Evolutionary conservation across 2,888 invertebrate genomes (phyloP), one percentile per base, ranked within the genome.

Genomic region (Netelia inedita): DNA sequence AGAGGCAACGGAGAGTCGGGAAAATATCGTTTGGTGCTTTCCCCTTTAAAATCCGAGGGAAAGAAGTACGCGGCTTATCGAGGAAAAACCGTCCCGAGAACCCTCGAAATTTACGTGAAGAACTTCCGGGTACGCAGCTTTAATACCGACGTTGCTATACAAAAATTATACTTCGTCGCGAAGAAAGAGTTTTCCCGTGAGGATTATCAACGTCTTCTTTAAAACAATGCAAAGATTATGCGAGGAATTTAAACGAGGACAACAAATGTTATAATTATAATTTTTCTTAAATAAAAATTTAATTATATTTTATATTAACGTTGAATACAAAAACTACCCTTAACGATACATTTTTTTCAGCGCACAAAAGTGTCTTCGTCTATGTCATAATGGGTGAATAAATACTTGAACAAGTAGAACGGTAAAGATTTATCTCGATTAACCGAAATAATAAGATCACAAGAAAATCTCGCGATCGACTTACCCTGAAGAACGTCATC

Each of bases 401-500:
- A 41, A 65, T 43, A 72, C 23, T 66, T 10, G 66, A 57, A 50
- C 46, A 72, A 50, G 59, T 43, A 19, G 53, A 81, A 75, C 74
- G 41, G 11, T n/a, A 19, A 23, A 75, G 43, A 75, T 81, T 57
- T 53, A 75, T 82, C 71, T 35, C 14, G 68, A 76, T 53, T 46
- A 69, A 16, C 43, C 11, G 65, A 53, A 19, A 65, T 53, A 50
- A 21, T 8, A 35, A 35, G 35, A 75, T 41, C 55, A 14, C 23
- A 46, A 0, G 46, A 68, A 19, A 59, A 14, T 28, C 14, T 28
- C 55, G 10, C 53, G 63, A 57, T 69, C 78, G 76, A 94, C 95
- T 94, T 94, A 98, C 98, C 94, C 98, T 95, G 94, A 99, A 99
- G 94, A 99, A 99, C 0, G 98, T 98, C 98, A 98, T 98, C 0